Base-by-base conservation (phyloP, 2,113 vertebrate genomes). In the Macquaria ambigua region DNA sequence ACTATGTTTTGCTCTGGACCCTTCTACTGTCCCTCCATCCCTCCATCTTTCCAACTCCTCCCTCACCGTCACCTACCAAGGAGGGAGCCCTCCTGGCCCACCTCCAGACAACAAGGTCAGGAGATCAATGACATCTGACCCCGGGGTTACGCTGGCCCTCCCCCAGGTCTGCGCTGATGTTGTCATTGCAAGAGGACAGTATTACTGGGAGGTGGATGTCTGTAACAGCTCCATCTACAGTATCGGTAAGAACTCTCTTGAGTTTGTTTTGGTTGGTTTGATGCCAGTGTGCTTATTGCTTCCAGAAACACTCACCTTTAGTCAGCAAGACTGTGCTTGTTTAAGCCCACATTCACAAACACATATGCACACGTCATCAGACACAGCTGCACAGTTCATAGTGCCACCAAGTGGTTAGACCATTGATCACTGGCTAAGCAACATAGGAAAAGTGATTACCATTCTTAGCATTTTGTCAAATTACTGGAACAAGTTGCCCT, bases 161-260 rank as follows among this genome's bases (percentile, higher is more conserved):
- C 85, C 87, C n/a, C 80, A 87, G 67, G 90, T 93, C 68, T 63
- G 84, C 1, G 89, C 86, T 1, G 87, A 94, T 16, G 85, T 94
- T 10, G 70, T 88, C 52, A 79, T 96, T 37, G 50, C 41, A 58
- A 88, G 39, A 23, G 95, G 93, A 20, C 95, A 95, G 80, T 95
- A 92, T 81, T 96, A 96, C 91, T 95, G 95, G 95, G 95, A 96
- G 67, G 94, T 94, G 74, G 96, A 95, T 10, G 95, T 96, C 63
- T 95, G 89, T 18, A 95, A 95, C 93, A 96, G 95, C 90, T 83
- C 81, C 28, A 48, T 89, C 92, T 96, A 95, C 84, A 89, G 89
- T 71, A 92, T 95, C 4, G 95, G 95, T 95, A 58, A 93, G 92
- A 76, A 46, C 21, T 52, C 14, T 10, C 37, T 61, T 34, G 1